Evolutionary conservation across 2,888 invertebrate species (phyloP).

Genomic region (Plusia festucae): DNA sequence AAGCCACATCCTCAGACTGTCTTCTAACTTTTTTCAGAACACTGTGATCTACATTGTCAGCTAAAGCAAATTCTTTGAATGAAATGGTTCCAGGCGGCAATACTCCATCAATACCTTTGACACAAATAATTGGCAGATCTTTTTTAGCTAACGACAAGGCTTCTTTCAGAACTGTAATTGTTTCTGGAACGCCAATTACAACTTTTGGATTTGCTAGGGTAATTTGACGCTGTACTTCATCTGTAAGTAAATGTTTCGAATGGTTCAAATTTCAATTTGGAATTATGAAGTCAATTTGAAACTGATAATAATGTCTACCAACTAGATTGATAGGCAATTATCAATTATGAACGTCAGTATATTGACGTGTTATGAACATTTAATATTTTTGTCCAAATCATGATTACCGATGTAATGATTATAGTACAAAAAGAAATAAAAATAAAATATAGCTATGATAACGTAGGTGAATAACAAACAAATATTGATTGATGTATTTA

Average conservation of each 20-base stretch:
- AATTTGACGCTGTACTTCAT: conserved; percentile 90
- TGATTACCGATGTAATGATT: neutral
- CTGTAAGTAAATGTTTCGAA: neutral
- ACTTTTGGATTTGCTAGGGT: conserved; percentile 89
- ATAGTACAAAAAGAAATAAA: no score
- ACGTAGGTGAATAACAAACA: no score
- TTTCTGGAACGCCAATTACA: conserved; percentile 88
- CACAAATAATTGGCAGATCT: conserved; percentile 85
- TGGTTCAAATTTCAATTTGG: neutral
- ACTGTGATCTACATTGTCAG: conserved; percentile 83
- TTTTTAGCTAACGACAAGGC: conserved; percentile 81
- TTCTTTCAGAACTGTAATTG: conserved; percentile 81
- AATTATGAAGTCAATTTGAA: no score
- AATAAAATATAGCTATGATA: no score
- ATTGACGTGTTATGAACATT: no score
- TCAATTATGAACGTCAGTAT: no score
- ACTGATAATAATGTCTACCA: no score
- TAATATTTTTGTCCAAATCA: no score
- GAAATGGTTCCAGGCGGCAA: conserved; percentile 88
- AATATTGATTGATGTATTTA: no score
- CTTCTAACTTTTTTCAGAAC: conserved; percentile 77
- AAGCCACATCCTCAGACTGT: conserved; percentile 87
- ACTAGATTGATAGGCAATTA: no score
- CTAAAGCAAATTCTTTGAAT: conserved; percentile 89
- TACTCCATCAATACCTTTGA: conserved; percentile 50